phyloP scores from a whole-genome alignment of 2,113 vertebrate genomes.

The Uria lomvia region DNA sequence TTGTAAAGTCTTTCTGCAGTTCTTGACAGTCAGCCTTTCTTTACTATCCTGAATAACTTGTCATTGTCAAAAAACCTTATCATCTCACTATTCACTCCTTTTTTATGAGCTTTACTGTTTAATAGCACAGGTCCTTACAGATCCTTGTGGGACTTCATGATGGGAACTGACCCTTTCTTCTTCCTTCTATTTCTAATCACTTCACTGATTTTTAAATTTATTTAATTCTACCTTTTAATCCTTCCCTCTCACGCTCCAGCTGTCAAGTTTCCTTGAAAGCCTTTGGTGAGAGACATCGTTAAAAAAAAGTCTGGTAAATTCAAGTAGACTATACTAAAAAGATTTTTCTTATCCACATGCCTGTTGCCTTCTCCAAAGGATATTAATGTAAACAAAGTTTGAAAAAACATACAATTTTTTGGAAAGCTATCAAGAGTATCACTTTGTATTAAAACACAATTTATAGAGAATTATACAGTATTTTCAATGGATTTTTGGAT shows the following conservation, averaged over 20 bases:
- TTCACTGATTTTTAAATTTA: not conserved
- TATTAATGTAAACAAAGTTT: not conserved
- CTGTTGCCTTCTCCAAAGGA: not conserved
- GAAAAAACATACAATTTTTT: not conserved
- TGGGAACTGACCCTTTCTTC: not conserved
- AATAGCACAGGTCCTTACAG: not conserved
- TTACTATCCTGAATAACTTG: not conserved
- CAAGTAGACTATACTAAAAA: not conserved
- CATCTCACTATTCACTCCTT: not conserved
- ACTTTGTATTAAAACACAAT: not conserved
- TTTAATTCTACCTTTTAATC: not conserved
- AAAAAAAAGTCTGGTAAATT: not conserved
- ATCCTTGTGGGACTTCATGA: not conserved
- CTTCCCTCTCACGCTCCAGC: not conserved
- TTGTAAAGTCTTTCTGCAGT: not conserved
- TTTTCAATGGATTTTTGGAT: not conserved
- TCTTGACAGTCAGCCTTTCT: not conserved
- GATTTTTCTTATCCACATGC: not conserved
- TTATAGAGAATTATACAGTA: not conserved
- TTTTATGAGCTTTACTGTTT: not conserved
- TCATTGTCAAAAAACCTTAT: not conserved
- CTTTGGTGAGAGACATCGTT: not conserved
- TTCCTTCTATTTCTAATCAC: not conserved
- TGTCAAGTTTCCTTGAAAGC: not conserved
- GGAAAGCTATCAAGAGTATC: not conserved